These are phyloP conservation scores for Urocitellus parryii DNA, from an alignment of 2,113 vertebrate species.

Conservation along the genomic window DNA sequence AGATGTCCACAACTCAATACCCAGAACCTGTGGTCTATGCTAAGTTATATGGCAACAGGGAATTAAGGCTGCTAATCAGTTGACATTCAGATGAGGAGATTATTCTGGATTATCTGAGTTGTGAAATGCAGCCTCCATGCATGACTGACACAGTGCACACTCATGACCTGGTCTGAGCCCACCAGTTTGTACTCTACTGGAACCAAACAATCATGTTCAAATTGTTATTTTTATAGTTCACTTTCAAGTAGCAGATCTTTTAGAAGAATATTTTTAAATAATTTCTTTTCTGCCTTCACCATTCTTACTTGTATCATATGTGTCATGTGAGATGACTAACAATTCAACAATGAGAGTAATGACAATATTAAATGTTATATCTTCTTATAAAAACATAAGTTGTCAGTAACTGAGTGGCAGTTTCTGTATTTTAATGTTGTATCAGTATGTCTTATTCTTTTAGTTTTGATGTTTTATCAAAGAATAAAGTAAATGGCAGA, in stretches of 20 bases:
- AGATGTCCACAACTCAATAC: not conserved
- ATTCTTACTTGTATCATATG: not conserved
- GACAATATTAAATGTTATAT: conserved; percentile 32
- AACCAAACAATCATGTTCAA: conserved; percentile 32
- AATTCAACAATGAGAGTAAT: not conserved
- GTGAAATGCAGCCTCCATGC: not conserved
- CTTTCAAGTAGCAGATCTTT: conserved; percentile 5
- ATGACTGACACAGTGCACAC: not conserved
- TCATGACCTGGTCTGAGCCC: conserved; percentile 33
- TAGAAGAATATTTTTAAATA: not conserved
- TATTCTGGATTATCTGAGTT: not conserved
- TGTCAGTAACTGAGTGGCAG: not conserved
- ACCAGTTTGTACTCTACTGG: conserved; percentile 36
- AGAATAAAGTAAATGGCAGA: conserved; percentile 28
- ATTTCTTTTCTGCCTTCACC: conserved; percentile 51
- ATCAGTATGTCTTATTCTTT: conserved; percentile 21
- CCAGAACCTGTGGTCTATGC: not conserved
- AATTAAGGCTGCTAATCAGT: not conserved
- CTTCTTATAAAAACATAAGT: conserved; percentile 2
- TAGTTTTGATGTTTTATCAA: conserved; percentile 45
- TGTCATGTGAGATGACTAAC: conserved; percentile 35
- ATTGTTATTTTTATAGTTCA: conserved; percentile 46
- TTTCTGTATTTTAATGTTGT: conserved; percentile 43
- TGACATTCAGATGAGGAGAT: not conserved
- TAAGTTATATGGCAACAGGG: not conserved